Evolutionary conservation across 1,140 invertebrate genomes (phyloP).

Genomic region (Bombus balteatus): DNA sequence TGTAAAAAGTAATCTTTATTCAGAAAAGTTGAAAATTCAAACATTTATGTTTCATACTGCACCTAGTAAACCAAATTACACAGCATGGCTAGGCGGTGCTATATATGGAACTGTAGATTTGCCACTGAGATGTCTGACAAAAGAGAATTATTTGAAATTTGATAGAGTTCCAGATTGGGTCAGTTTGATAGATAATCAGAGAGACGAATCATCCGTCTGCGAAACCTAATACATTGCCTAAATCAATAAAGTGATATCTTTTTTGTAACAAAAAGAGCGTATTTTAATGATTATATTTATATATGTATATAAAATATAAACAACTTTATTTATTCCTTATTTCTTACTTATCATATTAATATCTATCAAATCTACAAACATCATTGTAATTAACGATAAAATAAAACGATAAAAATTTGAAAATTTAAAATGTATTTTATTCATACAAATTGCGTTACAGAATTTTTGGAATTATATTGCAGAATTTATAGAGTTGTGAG

Average conservation of each 20-base stretch:
- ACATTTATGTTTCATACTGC: slow-evolving; percentile 90
- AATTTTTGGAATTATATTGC: neutral
- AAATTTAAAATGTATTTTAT: slow-evolving; percentile 40
- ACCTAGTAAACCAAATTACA: slow-evolving; percentile 92
- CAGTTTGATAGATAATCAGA: slow-evolving; percentile 87
- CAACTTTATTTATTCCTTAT: slow-evolving; percentile 43
- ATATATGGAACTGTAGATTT: slow-evolving; percentile 93
- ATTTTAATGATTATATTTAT: slow-evolving; percentile 5
- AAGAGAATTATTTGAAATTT: slow-evolving; percentile 89
- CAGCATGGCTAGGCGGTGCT: slow-evolving; percentile 93
- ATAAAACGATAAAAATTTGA: neutral
- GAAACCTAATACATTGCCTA: slow-evolving; percentile 41
- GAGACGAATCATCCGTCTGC: slow-evolving; percentile 58
- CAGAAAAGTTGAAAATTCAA: slow-evolving; percentile 85
- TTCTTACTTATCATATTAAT: neutral
- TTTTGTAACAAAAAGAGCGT: neutral
- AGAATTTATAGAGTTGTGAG: slow-evolving; percentile 86
- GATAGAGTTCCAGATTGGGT: slow-evolving; percentile 92
- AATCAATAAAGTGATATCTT: neutral
- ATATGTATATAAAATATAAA: slow-evolving; percentile 21
- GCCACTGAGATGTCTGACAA: slow-evolving; percentile 87
- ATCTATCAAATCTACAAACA: neutral
- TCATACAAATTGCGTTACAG: slow-evolving; percentile 19
- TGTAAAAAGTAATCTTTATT: slow-evolving; percentile 86
- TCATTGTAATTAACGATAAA: neutral